These are phyloP conservation scores for Eretmochelys imbricata DNA, from an alignment of 2,113 vertebrate genomes.

Conservation along the genomic window DNA sequence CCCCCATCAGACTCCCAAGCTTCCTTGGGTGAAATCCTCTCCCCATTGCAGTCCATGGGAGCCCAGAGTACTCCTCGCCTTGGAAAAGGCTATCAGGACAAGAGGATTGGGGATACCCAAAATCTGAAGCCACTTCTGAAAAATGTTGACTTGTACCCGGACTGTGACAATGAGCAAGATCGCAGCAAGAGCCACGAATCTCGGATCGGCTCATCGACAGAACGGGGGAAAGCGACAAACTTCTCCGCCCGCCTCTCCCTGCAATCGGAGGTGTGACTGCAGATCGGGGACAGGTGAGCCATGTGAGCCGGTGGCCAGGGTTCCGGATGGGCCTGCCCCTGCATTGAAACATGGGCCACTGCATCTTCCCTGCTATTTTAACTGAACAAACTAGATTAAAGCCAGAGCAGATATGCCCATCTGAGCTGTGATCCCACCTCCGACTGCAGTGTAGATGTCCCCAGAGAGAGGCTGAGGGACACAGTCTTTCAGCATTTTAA, in stretches of 20 bases:
- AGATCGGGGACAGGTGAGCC: background rate
- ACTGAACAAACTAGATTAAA: too few species aligned
- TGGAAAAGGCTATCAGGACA: background rate
- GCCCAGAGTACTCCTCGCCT: background rate
- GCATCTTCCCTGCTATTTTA: too few species aligned
- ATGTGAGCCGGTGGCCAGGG: too few species aligned
- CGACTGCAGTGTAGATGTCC: too few species aligned
- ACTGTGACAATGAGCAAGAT: background rate
- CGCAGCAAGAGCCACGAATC: background rate
- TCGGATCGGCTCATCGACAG: background rate
- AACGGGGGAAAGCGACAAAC: background rate
- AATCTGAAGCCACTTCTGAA: background rate
- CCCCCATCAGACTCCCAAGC: background rate
- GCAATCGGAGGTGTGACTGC: background rate
- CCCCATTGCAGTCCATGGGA: background rate
- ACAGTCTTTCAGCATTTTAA: background rate
- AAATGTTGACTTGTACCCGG: background rate
- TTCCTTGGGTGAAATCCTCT: background rate
- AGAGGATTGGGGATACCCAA: background rate
- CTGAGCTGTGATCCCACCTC: too few species aligned
- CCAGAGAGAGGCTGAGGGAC: too few species aligned
- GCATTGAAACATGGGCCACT: too few species aligned
- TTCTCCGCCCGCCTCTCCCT: background rate
- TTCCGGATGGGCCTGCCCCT: background rate
- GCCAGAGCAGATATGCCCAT: too few species aligned